Base-by-base conservation (phyloP, 2,888 invertebrate species). In the Oscheius sp. region DNA sequence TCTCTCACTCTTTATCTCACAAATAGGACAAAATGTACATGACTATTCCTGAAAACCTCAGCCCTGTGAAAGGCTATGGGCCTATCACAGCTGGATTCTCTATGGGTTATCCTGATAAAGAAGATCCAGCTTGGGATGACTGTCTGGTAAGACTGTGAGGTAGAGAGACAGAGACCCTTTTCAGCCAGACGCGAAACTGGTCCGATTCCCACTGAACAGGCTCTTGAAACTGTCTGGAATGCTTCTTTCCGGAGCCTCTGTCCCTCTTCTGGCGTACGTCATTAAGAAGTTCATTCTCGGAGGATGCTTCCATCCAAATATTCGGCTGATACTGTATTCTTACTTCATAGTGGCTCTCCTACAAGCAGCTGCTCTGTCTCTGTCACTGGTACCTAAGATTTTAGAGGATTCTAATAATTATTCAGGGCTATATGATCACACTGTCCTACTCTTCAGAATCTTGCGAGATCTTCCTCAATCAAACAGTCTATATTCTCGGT, bases 291-390 rank as follows among this genome's bases (percentile, higher is more conserved):
- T 32, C 35, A 68, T 68, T 55, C 13, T 55, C 7, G 11, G 13
- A 55, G 53, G 35, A 21, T 35, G 37, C 35, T 68, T 68, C 35
- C 68, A 68, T 11, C n/a, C 21, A 2, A 68, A 68, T 29, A 68
- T 68, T 29, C 50, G 48, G 48, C 47, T 63, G 3, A 37, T 63
- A 13, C 29, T 63, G 48, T 9, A 47, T n/a, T 63, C n/a, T 29
- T 63, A 63, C 63, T 63, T 63, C 63, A 2, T 63, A 29, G 48
- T 48, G 13, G 63, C 63, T 21, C 63, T 63, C 3, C 63, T 63
- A 10, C 13, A 63, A 21, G 63, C 48, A 5, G 13, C 33, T 63
- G 11, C 33, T 48, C 63, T 63, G 1, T 10, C 63, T 3, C 1
- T 48, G 9, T 63, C 13, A 21, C 11, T 58, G 58, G 58, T 63